A percentile compares a stretch with the other conserved stretches of the same genome.
These are phyloP conservation scores for Aythya fuligula DNA, from an alignment of 2,797 vertebrate genomes.

Conservation along the genomic window DNA sequence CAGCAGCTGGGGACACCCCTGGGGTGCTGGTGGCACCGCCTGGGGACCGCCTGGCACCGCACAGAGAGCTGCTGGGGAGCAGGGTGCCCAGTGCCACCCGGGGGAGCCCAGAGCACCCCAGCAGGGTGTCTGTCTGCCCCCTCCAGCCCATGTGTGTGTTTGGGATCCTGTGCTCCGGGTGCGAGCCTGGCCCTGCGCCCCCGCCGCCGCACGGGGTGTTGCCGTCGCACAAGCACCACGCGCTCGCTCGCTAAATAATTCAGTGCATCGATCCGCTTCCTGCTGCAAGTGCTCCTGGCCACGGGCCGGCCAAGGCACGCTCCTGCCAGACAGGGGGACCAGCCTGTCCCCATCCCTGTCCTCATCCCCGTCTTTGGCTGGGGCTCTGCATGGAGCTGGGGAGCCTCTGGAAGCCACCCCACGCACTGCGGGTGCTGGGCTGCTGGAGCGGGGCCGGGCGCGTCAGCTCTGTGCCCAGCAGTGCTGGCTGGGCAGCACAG, in stretches of 20 bases:
- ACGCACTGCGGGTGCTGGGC: no score
- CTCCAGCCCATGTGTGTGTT: background rate
- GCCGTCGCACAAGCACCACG: fast-evolving
- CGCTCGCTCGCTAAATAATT: background rate
- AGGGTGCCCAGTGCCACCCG: no score
- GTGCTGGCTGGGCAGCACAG: background rate
- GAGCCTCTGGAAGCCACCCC: no score
- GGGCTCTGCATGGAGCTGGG: fast-evolving
- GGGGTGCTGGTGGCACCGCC: background rate
- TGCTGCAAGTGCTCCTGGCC: background rate
- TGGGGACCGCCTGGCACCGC: no score
- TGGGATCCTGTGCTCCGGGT: fast-evolving
- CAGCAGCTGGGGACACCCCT: background rate
- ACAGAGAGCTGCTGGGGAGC: no score
- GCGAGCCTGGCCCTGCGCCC: fast-evolving
- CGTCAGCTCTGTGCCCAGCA: background rate
- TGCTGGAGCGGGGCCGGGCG: fast-evolving
- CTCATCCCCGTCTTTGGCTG: background rate
- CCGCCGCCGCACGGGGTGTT: fast-evolving
- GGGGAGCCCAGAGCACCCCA: background rate
- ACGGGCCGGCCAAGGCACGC: fast-evolving
- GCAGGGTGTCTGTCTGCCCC: background rate
- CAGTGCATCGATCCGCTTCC: background rate
- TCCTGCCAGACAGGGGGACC: background rate
- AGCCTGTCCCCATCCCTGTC: background rate